Evolutionary conservation across 2,888 invertebrate species (phyloP).

Genomic region (Nomada ferruginata): DNA sequence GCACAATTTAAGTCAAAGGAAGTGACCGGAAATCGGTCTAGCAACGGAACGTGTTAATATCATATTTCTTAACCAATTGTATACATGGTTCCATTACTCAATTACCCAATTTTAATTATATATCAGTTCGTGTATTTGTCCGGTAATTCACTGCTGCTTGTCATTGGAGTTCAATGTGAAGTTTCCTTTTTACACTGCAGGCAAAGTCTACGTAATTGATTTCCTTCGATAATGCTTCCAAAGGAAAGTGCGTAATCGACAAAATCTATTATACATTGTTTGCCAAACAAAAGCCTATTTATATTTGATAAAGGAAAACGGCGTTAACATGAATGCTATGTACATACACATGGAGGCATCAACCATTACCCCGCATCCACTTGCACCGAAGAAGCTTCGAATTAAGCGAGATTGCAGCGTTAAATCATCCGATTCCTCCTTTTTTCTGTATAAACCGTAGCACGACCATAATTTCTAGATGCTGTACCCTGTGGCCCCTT

Average conservation of each 20-base stretch:
- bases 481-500: neutral
- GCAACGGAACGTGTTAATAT: neutral
- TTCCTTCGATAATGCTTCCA: no score
- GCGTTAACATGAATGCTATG: neutral
- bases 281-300: neutral
- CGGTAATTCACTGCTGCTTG: no score
- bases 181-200: no score
- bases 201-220: no score
- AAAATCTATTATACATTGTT: neutral
- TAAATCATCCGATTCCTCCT: conserved; percentile 20
- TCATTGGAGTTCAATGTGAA: no score
- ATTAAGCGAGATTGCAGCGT: conserved; percentile 27
- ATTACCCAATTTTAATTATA: no score
- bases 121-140: no score
- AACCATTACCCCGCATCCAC: neutral
- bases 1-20: no score
- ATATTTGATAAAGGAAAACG: neutral
- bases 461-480: conserved; percentile 9
- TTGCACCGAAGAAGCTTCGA: neutral
- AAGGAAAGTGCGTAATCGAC: no score
- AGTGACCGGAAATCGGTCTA: no score
- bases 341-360: neutral
- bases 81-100: no score
- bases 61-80: no score
- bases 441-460: neutral